phyloP scores from a whole-genome alignment of 2,113 vertebrate genomes.

The Platysternon megacephalum region DNA sequence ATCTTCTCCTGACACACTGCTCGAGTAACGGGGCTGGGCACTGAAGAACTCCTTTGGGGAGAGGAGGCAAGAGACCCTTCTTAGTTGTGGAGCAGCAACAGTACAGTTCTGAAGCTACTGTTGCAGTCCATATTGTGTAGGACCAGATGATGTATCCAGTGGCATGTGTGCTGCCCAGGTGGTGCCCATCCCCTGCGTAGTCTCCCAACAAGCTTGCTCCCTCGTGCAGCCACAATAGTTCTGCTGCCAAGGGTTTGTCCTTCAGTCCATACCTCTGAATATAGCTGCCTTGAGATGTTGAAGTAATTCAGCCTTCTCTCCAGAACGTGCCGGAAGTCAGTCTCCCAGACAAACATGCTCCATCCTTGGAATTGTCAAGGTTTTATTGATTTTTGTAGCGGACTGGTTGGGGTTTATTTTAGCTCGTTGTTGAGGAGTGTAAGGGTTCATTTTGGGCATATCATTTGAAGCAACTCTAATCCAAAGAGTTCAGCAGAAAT shows the following conservation, averaged over 20 bases:
- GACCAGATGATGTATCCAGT: neutral
- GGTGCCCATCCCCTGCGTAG: neutral
- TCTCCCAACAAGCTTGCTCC: neutral
- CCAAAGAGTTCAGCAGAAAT: neutral
- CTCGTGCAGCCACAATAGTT: neutral
- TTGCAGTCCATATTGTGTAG: neutral
- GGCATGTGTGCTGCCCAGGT: neutral
- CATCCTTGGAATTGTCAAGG: conserved; percentile 29
- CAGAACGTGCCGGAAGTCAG: neutral
- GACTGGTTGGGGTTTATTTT: conserved; percentile 11
- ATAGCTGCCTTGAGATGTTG: neutral
- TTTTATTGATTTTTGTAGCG: conserved; percentile 37
- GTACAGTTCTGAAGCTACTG: neutral
- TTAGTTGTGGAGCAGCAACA: fast-evolving
- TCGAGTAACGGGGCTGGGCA: neutral
- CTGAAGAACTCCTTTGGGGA: conserved; percentile 3
- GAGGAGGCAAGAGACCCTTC: neutral
- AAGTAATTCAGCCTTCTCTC: conserved; percentile 55
- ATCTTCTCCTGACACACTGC: conserved; percentile 33
- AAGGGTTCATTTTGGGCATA: neutral
- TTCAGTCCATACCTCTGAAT: conserved; percentile 5
- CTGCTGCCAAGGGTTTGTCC: neutral
- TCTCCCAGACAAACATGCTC: neutral
- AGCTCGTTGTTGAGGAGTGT: neutral
- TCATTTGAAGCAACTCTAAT: neutral